Percentiles rank a stretch among this genome's conserved stretches.
These are phyloP conservation scores for Euphonia xanthogaster DNA, from an alignment of 2,797 vertebrate genomes.

Conservation along the genomic window DNA sequence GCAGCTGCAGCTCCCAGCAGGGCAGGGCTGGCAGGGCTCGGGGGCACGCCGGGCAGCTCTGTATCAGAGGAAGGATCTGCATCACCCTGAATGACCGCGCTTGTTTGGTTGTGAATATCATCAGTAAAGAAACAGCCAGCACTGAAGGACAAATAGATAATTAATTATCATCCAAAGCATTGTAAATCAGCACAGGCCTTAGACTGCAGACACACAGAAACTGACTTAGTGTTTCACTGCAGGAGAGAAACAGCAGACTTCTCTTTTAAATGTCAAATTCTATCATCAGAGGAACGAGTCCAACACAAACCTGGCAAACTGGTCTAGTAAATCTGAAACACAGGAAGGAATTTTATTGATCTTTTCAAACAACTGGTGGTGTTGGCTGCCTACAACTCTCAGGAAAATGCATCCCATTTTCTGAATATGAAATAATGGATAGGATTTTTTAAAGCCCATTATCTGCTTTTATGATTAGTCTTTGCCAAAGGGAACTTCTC, in stretches of 20 bases:
- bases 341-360: background rate
- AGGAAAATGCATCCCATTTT: background rate
- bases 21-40: background rate
- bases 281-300: background rate
- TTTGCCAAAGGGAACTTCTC: background rate
- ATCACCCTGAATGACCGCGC: slow-evolving; percentile 77
- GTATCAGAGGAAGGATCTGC: slow-evolving; percentile 77
- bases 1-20: background rate
- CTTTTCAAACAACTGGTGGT: background rate
- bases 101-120: slow-evolving; percentile 84
- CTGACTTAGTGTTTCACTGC: background rate
- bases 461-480: background rate
- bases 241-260: background rate
- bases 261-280: background rate
- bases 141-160: slow-evolving; percentile 71
- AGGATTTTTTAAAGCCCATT: background rate
- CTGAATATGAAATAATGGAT: background rate
- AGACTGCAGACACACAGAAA: background rate
- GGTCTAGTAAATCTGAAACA: background rate
- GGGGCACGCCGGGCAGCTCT: slow-evolving; percentile 43
- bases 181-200: background rate
- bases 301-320: background rate
- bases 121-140: slow-evolving; percentile 95
- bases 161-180: slow-evolving; percentile 6
- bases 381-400: background rate